Conservation (phyloP, 2,888 invertebrate species). For the Cetonia aurata region DNA sequence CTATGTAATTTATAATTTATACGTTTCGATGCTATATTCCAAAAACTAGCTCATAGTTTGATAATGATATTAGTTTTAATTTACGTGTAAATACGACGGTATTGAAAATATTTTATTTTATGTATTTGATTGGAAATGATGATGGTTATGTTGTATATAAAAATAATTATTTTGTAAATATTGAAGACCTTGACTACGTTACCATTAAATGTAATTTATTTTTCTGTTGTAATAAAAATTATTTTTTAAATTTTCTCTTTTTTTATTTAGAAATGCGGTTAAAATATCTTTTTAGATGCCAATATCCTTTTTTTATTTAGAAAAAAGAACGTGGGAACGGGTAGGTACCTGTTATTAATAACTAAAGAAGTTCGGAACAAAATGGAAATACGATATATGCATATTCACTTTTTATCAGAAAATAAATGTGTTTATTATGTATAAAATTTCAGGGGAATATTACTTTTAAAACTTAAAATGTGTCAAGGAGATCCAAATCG, state of each 20-base stretch:
- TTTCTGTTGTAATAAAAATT: constrained; percentile 31
- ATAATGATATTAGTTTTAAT: neutral
- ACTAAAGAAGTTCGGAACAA: no score
- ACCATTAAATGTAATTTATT: constrained; percentile 33
- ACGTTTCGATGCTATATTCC: neutral
- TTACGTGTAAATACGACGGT: neutral
- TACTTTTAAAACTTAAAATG: no score
- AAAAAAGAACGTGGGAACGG: no score
- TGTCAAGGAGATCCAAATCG: no score
- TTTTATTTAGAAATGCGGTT: neutral
- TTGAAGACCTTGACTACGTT: constrained; percentile 7
- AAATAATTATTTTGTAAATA: constrained; percentile 48
- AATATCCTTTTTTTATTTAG: no score
- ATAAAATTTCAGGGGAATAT: no score
- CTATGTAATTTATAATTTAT: neutral
- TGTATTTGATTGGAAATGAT: neutral
- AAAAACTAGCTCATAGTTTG: neutral
- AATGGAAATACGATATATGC: no score
- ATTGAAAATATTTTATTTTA: neutral
- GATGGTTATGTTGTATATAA: constrained; percentile 9
- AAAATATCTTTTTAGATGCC: no score
- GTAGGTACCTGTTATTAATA: no score
- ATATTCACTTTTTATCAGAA: no score
- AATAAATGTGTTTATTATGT: no score
- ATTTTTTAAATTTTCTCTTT: constrained; percentile 13